Evolutionary conservation across 2,888 invertebrate genomes (phyloP).

Genomic region (Teinopalpus imperialis): DNA sequence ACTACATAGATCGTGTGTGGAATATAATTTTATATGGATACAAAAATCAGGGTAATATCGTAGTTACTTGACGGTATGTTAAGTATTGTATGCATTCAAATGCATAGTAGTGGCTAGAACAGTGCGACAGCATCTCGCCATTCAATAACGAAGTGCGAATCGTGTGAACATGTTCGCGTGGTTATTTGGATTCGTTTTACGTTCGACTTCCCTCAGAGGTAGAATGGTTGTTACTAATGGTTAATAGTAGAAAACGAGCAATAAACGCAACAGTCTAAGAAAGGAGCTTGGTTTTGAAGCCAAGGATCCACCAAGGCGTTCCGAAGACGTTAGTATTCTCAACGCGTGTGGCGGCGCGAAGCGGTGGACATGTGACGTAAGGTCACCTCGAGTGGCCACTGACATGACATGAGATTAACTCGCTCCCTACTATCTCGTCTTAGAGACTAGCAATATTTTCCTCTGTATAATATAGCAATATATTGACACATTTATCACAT

Average conservation of each 20-base stretch:
- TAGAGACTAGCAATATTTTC: slow-evolving; percentile 20
- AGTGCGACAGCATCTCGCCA: slow-evolving; percentile 20
- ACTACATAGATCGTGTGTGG: slow-evolving; percentile 27
- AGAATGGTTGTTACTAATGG: slow-evolving; percentile 40
- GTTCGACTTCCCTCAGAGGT: slow-evolving; percentile 26
- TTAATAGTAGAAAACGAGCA: slow-evolving; percentile 58
- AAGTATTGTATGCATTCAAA: slow-evolving; percentile 7
- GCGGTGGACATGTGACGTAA: slow-evolving; percentile 75
- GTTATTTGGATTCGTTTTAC: slow-evolving; percentile 15
- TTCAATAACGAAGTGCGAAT: slow-evolving; percentile 22
- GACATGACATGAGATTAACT: slow-evolving; percentile 69
- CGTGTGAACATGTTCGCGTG: slow-evolving; percentile 16
- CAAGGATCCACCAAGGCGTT: slow-evolving; percentile 80
- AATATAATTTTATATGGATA: too few species aligned
- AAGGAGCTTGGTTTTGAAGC: slow-evolving; percentile 81
- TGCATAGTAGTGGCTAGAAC: slow-evolving; percentile 5
- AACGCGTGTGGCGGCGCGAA: slow-evolving; percentile 61
- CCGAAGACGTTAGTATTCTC: slow-evolving; percentile 76
- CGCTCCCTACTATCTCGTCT: slow-evolving; percentile 42
- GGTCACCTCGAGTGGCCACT: slow-evolving; percentile 71
- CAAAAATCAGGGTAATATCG: slow-evolving; percentile 5
- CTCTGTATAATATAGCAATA: neutral
- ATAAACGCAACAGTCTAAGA: slow-evolving; percentile 70
- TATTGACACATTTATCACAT: neutral
- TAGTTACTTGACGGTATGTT: too few species aligned